Base-by-base conservation (phyloP, 2,888 invertebrate genomes). In the Acronicta alni region DNA sequence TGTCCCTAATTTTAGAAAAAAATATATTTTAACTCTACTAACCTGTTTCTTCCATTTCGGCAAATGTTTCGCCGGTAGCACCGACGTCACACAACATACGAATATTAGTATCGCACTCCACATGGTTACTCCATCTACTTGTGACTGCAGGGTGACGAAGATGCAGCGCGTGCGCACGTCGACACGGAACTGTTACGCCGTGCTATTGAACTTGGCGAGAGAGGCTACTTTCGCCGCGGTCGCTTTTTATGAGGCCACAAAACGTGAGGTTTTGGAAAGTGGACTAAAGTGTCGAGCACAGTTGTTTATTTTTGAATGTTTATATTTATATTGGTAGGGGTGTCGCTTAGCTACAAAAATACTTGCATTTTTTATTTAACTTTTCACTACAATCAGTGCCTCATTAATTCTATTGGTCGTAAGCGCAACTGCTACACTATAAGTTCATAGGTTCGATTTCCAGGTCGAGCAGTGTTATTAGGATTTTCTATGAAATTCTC, bases 1-100 rank as follows among this genome's bases (percentile, higher is more conserved):
- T n/a, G n/a, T n/a, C n/a, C n/a, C n/a, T n/a, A n/a, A 8, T 23
- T 23, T 1, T 8, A 4, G 7, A 23, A 23, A 23, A 23, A 23
- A 20, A 20, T 20, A 4, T 23, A 4, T 8, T 7, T 23, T 7
- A 23, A 7, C 16, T 54, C 41, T 69, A 82, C 91, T 87, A 80
- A 96, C 96, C 95, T 96, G 96, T 83, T 97, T 97, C 88, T 97
- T 97, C 97, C 97, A 97, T 90, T 97, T 97, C 0, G 97, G 97
- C 65, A 97, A 93, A 87, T 96, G 96, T 88, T 95, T 95, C 12
- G 95, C 94, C 69, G 93, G 90, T 70, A 91, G 57, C 45, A 87
- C 92, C 15, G 69, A 72, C 41, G 87, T 87, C 46, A 83, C 73
- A 45, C 86, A 88, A 80, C 85, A 87, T 64, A 89, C 76, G 48